Percentiles rank a stretch among this genome's conserved stretches.
Conservation (phyloP, 37 sponge, comb jelly and placozoan species). For the Bolinopsis microptera region DNA sequence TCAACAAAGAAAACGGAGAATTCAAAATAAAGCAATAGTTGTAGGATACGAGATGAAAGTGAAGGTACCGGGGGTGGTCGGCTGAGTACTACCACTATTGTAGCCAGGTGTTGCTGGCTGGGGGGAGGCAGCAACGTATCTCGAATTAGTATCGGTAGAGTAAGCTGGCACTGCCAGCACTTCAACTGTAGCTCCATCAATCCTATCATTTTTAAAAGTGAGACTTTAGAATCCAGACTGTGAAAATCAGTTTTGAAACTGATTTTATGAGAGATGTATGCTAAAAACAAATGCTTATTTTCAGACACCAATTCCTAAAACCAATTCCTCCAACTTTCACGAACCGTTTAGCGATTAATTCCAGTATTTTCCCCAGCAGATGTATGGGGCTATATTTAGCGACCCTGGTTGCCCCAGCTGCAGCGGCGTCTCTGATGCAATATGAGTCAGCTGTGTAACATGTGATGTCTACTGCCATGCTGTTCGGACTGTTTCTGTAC, state of each 20-base stretch:
- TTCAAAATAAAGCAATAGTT: too few relatives aligned
- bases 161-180: background rate
- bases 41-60: too few relatives aligned
- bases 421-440: slow-evolving; percentile 34
- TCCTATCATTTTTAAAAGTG: too few relatives aligned
- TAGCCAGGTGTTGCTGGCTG: slow-evolving; percentile 34
- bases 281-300: too few relatives aligned
- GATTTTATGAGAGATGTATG: too few relatives aligned
- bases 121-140: background rate
- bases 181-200: slow-evolving; percentile 53
- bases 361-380: slow-evolving; percentile 19
- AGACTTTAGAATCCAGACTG: too few relatives aligned
- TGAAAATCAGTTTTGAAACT: too few relatives aligned
- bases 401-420: background rate
- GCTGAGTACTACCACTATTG: background rate
- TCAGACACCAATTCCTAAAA: too few relatives aligned
- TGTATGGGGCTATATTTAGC: slow-evolving; percentile 24
- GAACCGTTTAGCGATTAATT: slow-evolving; percentile 26
- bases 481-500: slow-evolving; percentile 11
- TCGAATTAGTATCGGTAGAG: background rate
- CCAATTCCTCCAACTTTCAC: too few relatives aligned
- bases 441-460: slow-evolving; percentile 27
- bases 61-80: slow-evolving; percentile 37
- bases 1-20: too few relatives aligned
- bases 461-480: background rate